phyloP scores from a whole-genome alignment of 2,113 vertebrate genomes.

The Campylomormyrus tamandua region DNA sequence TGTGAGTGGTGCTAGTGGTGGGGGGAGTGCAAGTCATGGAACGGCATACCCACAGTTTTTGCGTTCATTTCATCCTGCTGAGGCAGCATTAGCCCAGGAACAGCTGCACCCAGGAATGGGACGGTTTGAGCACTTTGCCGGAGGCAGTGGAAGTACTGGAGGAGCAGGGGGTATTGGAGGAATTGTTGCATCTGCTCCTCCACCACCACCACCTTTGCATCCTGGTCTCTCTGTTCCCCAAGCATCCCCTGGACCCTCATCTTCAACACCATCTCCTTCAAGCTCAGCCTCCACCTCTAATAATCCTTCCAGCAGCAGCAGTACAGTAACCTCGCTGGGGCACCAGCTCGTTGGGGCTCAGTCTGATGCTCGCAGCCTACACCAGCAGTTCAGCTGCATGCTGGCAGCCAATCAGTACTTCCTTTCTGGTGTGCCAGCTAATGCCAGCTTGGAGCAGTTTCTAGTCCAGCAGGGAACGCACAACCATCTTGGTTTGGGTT shows the following conservation, averaged over 20 bases:
- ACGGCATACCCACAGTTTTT: slow-evolving; percentile 68
- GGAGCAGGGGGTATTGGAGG: slow-evolving; percentile 64
- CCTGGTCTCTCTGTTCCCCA: slow-evolving; percentile 64
- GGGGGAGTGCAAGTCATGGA: slow-evolving; percentile 52
- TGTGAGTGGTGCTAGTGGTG: slow-evolving; percentile 52
- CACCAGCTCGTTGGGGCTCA: slow-evolving; percentile 67
- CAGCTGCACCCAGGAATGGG: slow-evolving; percentile 64
- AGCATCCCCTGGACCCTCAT: slow-evolving; percentile 63
- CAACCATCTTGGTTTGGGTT: slow-evolving; percentile 65
- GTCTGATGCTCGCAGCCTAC: slow-evolving; percentile 69
- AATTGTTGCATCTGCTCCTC: slow-evolving; percentile 67
- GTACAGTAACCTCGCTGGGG: slow-evolving; percentile 65
- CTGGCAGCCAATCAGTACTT: slow-evolving; percentile 73
- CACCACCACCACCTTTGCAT: slow-evolving; percentile 67
- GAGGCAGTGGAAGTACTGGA: slow-evolving; percentile 61
- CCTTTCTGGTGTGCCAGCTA: slow-evolving; percentile 67
- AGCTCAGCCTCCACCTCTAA: slow-evolving; percentile 64
- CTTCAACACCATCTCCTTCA: slow-evolving; percentile 66
- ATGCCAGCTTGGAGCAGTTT: slow-evolving; percentile 70
- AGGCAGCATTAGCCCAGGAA: slow-evolving; percentile 68
- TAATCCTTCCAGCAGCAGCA: slow-evolving; percentile 65
- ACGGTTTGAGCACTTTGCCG: slow-evolving; percentile 69
- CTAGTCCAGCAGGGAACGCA: slow-evolving; percentile 69
- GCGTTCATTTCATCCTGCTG: slow-evolving; percentile 68
- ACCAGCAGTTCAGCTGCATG: slow-evolving; percentile 76